Base-by-base conservation (phyloP, 2,888 invertebrate species). In the Arctia plantaginis region DNA sequence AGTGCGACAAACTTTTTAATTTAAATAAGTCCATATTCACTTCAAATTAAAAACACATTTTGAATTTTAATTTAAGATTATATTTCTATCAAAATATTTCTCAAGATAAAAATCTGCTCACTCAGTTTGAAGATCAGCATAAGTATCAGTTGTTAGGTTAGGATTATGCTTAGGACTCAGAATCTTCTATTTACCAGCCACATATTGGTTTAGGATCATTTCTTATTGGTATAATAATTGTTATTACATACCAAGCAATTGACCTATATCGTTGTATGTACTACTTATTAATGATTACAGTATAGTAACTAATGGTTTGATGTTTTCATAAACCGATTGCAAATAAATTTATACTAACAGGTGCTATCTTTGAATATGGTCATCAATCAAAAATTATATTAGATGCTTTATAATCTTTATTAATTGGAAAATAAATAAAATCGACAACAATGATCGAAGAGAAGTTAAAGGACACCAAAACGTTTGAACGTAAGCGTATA, bases 151-250 rank as follows among this genome's bases (percentile, higher is more conserved):
- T 85, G 81, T 82, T 80, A 72, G 82, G 75, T 73, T 83, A 85
- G 83, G 85, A 77, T 75, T 72, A 51, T 75, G 81, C 82, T 82
- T 80, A 84, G 80, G 68, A 70, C 68, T 82, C 73, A 85, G 73
- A 80, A 83, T 78, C 76, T 80, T 74, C 71, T 78, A 77, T 83
- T 85, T 83, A 68, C 74, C 69, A 18, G 41, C 69, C 68, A 71
- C 74, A 73, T 74, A 74, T 85, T 73, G 59, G 75, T 64, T 75
- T 82, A 85, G 82, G 82, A 80, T 71, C 66, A 71, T 35, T 72
- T 74, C 72, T 76, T 82, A 77, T 82, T 82, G 77, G 74, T 18
- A 74, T 68, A 75, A 76, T 80, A 73, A 82, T 62, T 62, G 59
- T 62, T 18, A 62, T 62, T 77, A 66, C 65, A 27, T n/a, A n/a